Conservation (phyloP, 1,140 invertebrate genomes). For the Zaprionus inermis region DNA sequence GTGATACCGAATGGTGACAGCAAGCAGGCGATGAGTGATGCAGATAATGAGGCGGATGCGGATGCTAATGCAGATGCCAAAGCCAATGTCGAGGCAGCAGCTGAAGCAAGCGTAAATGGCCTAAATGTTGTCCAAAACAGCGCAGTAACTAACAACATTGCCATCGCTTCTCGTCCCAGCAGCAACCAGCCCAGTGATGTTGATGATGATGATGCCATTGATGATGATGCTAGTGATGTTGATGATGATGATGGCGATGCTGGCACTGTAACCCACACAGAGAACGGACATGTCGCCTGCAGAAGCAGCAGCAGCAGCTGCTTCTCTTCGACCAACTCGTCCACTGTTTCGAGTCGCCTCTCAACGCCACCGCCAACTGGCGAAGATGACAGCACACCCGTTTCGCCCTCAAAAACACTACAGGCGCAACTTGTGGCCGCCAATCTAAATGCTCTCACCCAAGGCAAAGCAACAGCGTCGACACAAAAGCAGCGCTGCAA, state of each 20-base stretch:
- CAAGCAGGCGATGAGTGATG: conserved; percentile 48
- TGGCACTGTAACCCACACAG: conserved; percentile 35
- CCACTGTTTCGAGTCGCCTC: conserved; percentile 71
- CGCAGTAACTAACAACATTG: conserved; percentile 73
- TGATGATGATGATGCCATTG: conserved; percentile 47
- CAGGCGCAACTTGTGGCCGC: conserved; percentile 68
- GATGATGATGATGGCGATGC: conserved; percentile 36
- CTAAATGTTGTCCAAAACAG: conserved; percentile 51
- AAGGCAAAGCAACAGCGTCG: conserved; percentile 23
- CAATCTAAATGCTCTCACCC: conserved; percentile 64
- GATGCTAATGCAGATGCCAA: conserved; percentile 14
- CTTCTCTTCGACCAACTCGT: conserved; percentile 52
- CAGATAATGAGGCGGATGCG: conserved; percentile 25
- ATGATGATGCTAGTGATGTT: conserved; percentile 21
- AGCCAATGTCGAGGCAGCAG: conserved; percentile 9
- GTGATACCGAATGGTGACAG: conserved; percentile 74
- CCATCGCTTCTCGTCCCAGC: conserved; percentile 72
- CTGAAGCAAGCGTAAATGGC: conserved; percentile 71
- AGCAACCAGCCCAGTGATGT: conserved; percentile 71
- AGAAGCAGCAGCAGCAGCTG: conserved; percentile 41
- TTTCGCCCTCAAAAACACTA: conserved; percentile 70
- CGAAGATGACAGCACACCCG: conserved; percentile 77
- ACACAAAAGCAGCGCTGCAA: conserved; percentile 40
- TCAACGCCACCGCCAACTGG: conserved; percentile 79
- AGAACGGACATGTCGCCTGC: conserved; percentile 39